phyloP scores from a whole-genome alignment of 2,888 invertebrate species.

The Apocheima hispidaria region DNA sequence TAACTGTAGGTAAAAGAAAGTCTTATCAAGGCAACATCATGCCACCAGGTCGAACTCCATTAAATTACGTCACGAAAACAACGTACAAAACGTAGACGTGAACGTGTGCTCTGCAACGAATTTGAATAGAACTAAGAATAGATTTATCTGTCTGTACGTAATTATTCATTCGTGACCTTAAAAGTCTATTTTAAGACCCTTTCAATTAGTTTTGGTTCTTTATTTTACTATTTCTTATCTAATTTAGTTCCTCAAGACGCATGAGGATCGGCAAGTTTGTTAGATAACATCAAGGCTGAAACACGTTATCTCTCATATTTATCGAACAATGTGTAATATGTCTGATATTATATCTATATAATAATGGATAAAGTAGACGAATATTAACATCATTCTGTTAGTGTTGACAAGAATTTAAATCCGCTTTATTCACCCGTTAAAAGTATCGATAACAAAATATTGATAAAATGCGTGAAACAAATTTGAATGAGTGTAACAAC shows the following conservation, averaged over 20 bases:
- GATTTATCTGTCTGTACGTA: neutral
- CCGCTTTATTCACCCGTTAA: neutral
- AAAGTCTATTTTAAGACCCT: neutral
- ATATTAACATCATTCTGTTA: neutral
- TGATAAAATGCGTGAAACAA: neutral
- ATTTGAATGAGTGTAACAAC: too few species aligned
- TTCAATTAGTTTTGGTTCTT: neutral
- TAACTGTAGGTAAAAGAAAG: slow-evolving; percentile 27
- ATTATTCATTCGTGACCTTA: neutral
- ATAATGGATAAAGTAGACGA: neutral
- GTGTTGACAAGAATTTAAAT: neutral
- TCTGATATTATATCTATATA: neutral
- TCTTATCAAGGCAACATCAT: slow-evolving; percentile 19
- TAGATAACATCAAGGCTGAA: slow-evolving; percentile 2
- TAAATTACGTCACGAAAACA: neutral
- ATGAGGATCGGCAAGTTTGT: neutral
- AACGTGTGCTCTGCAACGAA: neutral
- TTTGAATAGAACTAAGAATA: slow-evolving; percentile 10
- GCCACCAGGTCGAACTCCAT: slow-evolving; percentile 22
- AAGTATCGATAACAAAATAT: neutral
- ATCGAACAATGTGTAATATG: slow-evolving; percentile 8
- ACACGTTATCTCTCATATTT: slow-evolving; percentile 19
- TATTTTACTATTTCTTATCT: neutral
- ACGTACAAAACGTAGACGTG: neutral
- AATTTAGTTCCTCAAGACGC: neutral